Base-by-base conservation (phyloP, 2,113 vertebrate species). In the Aegithalos caudatus region DNA sequence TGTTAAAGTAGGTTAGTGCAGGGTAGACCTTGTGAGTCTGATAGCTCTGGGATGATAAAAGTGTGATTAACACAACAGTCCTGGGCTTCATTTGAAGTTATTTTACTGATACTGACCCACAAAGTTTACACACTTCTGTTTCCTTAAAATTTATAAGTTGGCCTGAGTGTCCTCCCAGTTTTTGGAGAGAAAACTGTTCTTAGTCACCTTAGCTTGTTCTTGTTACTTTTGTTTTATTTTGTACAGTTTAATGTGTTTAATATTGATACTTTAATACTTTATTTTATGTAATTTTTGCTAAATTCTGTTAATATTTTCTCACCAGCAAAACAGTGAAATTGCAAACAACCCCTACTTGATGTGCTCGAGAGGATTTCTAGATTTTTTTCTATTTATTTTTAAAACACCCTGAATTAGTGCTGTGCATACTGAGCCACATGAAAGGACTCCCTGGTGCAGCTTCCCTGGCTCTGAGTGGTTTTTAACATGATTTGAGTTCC, bases 21-120 rank as follows among this genome's bases (percentile, higher is more conserved):
- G 51, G 12, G 12, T 53, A 83, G 67, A 84, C 38, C 38, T 85
- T 50, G 58, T 65, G 38, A 71, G 92, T 79, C 22, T 73, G 86
- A 51, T 80, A 92, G 81, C 16, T 84, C 40, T 76, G 54, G 86
- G 73, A 61, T 64, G 16, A 62, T 87, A 77, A 81, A 88, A 81
- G 3, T 60, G 3, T 84, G 29, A 82, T 93, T 79, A 78, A 53
- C 31, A 60, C 65, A 42, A 47, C 45, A 84, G 67, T 70, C 71
- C 78, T 82, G 56, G 50, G 38, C 77, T 76, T 81, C 70, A 61
- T 81, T 37, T 58, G 17, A 72, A 72, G 20, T 88, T 80, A 33
- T 92, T 96, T 91, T 81, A 29, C 7, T 61, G 53, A 27, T 48
- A 42, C 45, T 74, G 81, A 78, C 22, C 54, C 79, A 31, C 53